Conservation (phyloP, 2,888 invertebrate species). For the Balanococcus diminutus region DNA sequence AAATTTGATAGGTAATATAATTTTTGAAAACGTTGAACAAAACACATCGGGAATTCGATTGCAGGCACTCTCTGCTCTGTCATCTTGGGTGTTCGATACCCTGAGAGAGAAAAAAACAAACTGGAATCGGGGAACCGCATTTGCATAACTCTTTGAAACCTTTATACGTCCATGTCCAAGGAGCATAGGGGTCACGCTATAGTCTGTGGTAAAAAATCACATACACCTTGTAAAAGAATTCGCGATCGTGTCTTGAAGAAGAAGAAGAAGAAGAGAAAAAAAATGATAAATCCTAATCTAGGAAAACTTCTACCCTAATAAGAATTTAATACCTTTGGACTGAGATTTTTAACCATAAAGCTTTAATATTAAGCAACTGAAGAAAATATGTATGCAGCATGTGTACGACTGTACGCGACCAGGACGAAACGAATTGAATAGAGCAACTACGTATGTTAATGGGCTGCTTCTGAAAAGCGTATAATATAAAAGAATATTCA, state of each 20-base stretch:
- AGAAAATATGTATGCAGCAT: neutral
- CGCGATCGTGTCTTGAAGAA: neutral
- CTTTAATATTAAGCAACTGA: neutral
- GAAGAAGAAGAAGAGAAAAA: neutral
- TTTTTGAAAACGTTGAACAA: too few relatives aligned
- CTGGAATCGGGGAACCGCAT: neutral
- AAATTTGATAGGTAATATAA: too few relatives aligned
- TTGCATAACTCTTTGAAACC: neutral
- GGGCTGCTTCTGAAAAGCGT: neutral
- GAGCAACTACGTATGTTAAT: conserved; percentile 37
- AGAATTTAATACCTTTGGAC: neutral
- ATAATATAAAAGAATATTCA: conserved; percentile 20
- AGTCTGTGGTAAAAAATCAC: neutral
- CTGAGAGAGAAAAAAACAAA: neutral
- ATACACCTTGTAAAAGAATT: neutral
- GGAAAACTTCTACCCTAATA: neutral
- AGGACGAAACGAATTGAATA: conserved; percentile 19
- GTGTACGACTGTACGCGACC: too few relatives aligned
- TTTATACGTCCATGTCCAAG: neutral
- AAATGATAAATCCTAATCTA: neutral
- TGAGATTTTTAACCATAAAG: neutral
- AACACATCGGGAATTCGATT: neutral
- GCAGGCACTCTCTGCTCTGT: neutral
- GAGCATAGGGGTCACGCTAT: neutral
- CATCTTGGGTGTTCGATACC: neutral